These are phyloP conservation scores for Brachionus plicatilis DNA, from an alignment of 1,140 invertebrate species.

Conservation along the genomic window DNA sequence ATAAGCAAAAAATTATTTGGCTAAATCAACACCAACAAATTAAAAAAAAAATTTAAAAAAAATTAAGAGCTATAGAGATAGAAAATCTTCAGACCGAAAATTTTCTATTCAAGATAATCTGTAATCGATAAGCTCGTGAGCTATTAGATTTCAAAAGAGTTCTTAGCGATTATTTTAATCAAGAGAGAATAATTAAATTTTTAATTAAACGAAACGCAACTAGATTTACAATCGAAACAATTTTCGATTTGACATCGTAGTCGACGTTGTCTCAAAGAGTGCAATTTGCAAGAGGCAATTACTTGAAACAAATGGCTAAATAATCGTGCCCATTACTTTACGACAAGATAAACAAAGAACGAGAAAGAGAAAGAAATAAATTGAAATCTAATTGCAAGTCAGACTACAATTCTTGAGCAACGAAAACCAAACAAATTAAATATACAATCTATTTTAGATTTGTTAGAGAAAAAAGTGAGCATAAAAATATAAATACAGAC, in stretches of 20 bases:
- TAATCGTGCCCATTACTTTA: not conserved
- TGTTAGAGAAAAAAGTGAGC: not conserved
- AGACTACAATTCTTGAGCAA: not conserved
- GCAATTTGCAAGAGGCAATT: not conserved
- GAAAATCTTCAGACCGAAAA: slow-evolving; percentile 16
- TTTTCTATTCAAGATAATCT: not conserved
- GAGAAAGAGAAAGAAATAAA: not conserved
- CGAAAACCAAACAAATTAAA: not conserved
- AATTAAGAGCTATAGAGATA: not conserved
- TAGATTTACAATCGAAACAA: not conserved
- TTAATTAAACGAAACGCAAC: slow-evolving; percentile 24
- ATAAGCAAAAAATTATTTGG: not conserved
- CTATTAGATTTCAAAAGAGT: slow-evolving; percentile 21
- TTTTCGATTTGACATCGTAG: not conserved
- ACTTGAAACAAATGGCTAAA: slow-evolving; percentile 17
- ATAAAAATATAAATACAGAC: not conserved
- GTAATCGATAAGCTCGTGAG: not conserved
- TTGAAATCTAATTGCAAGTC: slow-evolving; percentile 26
- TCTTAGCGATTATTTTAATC: slow-evolving; percentile 16
- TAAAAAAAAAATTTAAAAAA: not conserved
- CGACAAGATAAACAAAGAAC: slow-evolving; percentile 7
- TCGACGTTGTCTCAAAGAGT: not conserved
- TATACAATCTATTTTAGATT: not conserved
- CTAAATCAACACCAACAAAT: not conserved
- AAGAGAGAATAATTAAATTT: slow-evolving; percentile 11